A percentile compares a stretch with the other conserved stretches of the same genome.
Conservation (phyloP, 2,797 vertebrate genomes). For the Macropodus opercularis region DNA sequence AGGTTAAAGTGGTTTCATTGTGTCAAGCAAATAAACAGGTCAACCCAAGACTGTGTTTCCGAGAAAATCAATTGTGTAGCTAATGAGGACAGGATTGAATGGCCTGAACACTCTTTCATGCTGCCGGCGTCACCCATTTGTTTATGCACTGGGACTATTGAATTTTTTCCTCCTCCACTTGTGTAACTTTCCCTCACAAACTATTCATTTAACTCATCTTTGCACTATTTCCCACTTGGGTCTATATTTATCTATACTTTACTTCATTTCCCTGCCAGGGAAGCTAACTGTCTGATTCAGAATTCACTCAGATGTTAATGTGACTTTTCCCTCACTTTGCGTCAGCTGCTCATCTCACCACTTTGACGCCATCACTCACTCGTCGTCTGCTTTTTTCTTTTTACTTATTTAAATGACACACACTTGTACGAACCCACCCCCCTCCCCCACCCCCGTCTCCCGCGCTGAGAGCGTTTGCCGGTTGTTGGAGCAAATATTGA, state of each 20-base stretch:
- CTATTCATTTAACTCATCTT: constrained; percentile 27
- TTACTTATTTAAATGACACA: constrained; percentile 21
- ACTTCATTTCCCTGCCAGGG: not conserved
- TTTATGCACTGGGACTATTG: constrained; percentile 9
- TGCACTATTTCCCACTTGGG: not conserved
- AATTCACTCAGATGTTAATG: constrained; percentile 38
- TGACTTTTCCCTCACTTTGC: constrained; percentile 36
- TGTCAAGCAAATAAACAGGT: constrained; percentile 44
- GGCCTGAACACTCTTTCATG: constrained; percentile 20
- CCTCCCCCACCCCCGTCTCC: not conserved
- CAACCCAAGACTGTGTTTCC: constrained; percentile 34
- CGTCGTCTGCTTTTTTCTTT: constrained; percentile 6
- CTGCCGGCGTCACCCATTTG: constrained; percentile 22
- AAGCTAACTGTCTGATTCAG: constrained; percentile 15
- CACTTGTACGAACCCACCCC: constrained; percentile 8
- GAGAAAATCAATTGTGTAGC: constrained; percentile 51
- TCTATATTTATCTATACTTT: constrained; percentile 26
- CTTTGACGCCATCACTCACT: constrained; percentile 28
- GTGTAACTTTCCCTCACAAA: constrained; percentile 2
- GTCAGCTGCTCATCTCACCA: constrained; percentile 15
- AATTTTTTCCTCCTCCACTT: not conserved
- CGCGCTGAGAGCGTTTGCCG: constrained; percentile 8
- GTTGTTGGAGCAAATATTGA: constrained; percentile 33
- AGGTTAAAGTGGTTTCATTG: constrained; percentile 24
- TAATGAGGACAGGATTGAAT: constrained; percentile 40